Evolutionary conservation across 2,888 invertebrate species (phyloP), one percentile per base, ranked within the genome.

Genomic region (Cosmorhoe ocellata): DNA sequence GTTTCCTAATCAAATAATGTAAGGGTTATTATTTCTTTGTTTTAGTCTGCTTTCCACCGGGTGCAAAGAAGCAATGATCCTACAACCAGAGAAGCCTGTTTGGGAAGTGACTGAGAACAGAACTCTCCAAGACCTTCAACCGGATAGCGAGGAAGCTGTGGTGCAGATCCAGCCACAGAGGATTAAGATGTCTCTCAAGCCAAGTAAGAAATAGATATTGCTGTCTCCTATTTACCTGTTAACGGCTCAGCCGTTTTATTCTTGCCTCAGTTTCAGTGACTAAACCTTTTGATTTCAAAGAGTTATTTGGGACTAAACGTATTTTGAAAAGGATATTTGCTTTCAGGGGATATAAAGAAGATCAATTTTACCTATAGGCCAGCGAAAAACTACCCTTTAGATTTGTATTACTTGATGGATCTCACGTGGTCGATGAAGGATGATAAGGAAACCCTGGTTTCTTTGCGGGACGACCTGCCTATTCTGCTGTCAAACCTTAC

Each of bases 341-440:
- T 85, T 83, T 30, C 71, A 93, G 93, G 91, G 12, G 91, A 92
- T 63, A 91, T 92, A 0, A 85, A 91, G 63, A 92, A 89, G 58
- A 79, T 95, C 33, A 86, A 91, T 57, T 91, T 95, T 59, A 83
- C 91, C n/a, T 95, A 94, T 69, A 91, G 94, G 42, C 94, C 96
- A 41, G 96, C 97, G 7, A 93, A 93, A 76, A 96, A 98, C 77
- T 97, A 97, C 71, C 95, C 95, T 5, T 91, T 98, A 32, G 98
- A 98, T 76, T 87, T 98, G 32, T 98, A 98, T 81, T 97, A 96
- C 70, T 87, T 98, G 63, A 97, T 98, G 95, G 98, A 98, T 77
- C 89, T 97, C 49, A 97, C 97, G 1, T 94, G 94, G 90, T 96
- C 97, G 1, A 98, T 98, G 98, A 92, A 92, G 69, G 95, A 96